A percentile compares a stretch with the other conserved stretches of the same genome.
Evolutionary conservation across 2,888 invertebrate species (phyloP).

Genomic region (Frankliniella fusca): DNA sequence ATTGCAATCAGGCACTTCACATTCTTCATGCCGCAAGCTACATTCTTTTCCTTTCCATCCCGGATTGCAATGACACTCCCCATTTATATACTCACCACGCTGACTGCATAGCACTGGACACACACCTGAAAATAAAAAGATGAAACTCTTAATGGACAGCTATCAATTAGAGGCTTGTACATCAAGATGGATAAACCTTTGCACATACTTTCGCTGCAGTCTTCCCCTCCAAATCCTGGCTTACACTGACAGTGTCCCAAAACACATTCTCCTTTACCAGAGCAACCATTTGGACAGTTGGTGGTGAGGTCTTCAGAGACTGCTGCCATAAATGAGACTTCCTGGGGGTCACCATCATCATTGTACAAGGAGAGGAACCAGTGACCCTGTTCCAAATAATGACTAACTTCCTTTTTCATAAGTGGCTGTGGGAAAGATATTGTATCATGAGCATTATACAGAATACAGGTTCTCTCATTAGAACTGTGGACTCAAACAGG

Average conservation of each 20-base stretch:
- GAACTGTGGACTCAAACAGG: no score
- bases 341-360: conserved; percentile 87
- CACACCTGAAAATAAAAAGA: conserved; percentile 59
- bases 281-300: conserved; percentile 93
- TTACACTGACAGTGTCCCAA: conserved; percentile 94
- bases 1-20: conserved; percentile 93
- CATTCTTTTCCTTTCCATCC: conserved; percentile 99
- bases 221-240: conserved; percentile 92
- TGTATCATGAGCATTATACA: conserved; percentile 29
- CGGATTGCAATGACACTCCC: conserved; percentile 94
- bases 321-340: conserved; percentile 76
- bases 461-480: not conserved
- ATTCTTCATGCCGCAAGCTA: conserved; percentile 89
- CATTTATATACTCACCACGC: conserved; percentile 93
- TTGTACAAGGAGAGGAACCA: conserved; percentile 96
- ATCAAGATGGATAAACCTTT: not conserved
- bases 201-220: conserved; percentile 89
- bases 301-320: conserved; percentile 90
- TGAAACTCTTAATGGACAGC: not conserved
- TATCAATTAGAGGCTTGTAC: not conserved
- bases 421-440: conserved; percentile 58
- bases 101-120: conserved; percentile 97
- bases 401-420: conserved; percentile 85
- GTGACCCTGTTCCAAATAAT: conserved; percentile 92
- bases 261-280: conserved; percentile 93